Conservation (phyloP, 1,140 invertebrate species). For the Nixonia krombeini region DNA sequence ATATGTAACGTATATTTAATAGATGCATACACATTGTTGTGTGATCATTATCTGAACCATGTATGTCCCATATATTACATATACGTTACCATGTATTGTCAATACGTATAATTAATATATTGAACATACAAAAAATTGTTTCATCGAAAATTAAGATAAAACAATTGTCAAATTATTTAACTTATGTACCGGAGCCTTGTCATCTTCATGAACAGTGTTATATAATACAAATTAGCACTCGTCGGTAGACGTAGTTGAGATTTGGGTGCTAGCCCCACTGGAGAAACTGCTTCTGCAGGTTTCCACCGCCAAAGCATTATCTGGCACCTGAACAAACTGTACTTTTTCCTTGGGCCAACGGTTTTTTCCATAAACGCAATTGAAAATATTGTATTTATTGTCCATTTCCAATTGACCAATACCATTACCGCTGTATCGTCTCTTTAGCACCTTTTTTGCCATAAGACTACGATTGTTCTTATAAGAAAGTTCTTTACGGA, state of each 20-base stretch:
- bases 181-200: no score
- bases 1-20: no score
- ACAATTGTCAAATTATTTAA: neutral
- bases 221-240: no score
- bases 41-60: no score
- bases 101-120: no score
- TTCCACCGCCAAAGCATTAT: constrained; percentile 67
- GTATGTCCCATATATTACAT: no score
- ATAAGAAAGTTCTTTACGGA: constrained; percentile 64
- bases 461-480: constrained; percentile 68
- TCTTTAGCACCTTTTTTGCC: constrained; percentile 65
- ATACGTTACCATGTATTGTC: no score
- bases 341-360: constrained; percentile 69
- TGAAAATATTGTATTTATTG: constrained; percentile 64
- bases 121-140: neutral
- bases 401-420: constrained; percentile 60
- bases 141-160: neutral
- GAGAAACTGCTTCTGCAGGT: constrained; percentile 73
- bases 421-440: constrained; percentile 59
- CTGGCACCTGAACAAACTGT: constrained; percentile 69
- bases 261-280: constrained; percentile 72
- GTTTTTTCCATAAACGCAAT: constrained; percentile 62
- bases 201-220: no score
- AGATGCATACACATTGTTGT: no score
- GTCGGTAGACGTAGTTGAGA: constrained; percentile 70